phyloP scores from a whole-genome alignment of 2,113 vertebrate genomes.

The Neodon shergylaensis region DNA sequence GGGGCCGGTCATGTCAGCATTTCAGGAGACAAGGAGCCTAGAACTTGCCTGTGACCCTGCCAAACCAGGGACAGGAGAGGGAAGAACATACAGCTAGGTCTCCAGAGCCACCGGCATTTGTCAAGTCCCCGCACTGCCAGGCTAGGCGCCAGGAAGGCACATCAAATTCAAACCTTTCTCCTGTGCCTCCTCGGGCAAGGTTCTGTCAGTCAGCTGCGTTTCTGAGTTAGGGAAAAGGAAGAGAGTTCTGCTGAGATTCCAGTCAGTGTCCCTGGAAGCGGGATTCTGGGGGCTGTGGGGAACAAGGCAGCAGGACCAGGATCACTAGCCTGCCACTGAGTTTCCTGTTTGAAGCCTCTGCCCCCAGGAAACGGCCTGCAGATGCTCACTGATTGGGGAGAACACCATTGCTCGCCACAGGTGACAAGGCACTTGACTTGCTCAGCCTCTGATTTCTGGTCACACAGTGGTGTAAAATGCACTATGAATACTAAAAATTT shows the following conservation, averaged over 20 bases:
- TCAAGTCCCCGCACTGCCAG: neutral
- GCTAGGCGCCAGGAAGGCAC: neutral
- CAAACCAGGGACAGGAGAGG: neutral
- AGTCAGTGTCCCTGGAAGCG: neutral
- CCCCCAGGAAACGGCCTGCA: neutral
- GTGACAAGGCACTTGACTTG: neutral
- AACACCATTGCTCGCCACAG: neutral
- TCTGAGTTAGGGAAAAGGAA: neutral
- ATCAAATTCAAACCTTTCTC: neutral
- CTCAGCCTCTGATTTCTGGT: neutral
- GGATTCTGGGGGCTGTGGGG: neutral
- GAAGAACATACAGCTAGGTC: rapidly evolving
- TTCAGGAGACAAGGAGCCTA: neutral
- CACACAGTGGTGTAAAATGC: neutral
- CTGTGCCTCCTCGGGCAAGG: neutral
- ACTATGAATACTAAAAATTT: neutral
- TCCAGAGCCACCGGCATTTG: neutral
- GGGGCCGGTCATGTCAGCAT: neutral
- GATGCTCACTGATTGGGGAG: neutral
- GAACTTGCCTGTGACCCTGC: neutral
- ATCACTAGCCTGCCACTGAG: neutral
- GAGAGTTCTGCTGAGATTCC: neutral
- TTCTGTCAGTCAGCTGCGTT: neutral
- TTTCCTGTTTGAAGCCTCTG: neutral
- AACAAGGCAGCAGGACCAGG: neutral